A percentile compares a stretch with the other conserved stretches of the same genome.
These are phyloP conservation scores for Catharus ustulatus DNA, from an alignment of 2,797 vertebrate species.

Conservation along the genomic window DNA sequence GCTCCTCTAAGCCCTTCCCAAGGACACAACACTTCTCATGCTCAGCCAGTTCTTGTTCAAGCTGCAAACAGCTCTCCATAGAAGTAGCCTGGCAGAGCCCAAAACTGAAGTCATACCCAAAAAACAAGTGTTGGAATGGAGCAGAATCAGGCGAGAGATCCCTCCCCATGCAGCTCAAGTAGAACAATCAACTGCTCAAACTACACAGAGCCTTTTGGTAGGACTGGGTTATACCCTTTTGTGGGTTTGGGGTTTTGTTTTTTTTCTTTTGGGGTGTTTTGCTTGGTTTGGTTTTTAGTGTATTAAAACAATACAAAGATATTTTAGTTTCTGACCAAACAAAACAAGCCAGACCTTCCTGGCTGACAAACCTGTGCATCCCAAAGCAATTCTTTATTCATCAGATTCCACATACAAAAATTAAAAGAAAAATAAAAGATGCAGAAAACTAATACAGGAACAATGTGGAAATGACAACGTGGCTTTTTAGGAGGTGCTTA, in stretches of 20 bases:
- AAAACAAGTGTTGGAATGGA: background rate
- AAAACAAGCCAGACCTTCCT: background rate
- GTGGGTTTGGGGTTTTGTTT: background rate
- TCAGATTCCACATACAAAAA: background rate
- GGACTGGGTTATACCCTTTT: background rate
- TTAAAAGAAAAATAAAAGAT: background rate
- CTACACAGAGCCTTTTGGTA: background rate
- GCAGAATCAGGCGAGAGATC: background rate
- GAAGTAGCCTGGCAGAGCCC: background rate
- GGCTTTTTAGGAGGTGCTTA: constrained; percentile 10
- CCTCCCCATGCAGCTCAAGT: background rate
- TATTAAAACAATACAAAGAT: background rate
- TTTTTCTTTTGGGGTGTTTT: background rate
- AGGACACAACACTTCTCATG: background rate
- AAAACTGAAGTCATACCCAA: background rate
- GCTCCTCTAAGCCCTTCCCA: background rate
- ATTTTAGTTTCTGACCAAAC: background rate
- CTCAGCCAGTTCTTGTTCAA: background rate
- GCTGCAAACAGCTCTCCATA: background rate
- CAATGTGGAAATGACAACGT: constrained; percentile 30
- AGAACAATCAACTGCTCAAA: background rate
- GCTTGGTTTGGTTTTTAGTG: background rate
- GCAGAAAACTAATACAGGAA: constrained; percentile 21
- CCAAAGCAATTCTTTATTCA: background rate
- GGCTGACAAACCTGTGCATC: background rate